Evolutionary conservation across 2,113 vertebrate species (phyloP).

Genomic region (Amazona vittata): DNA sequence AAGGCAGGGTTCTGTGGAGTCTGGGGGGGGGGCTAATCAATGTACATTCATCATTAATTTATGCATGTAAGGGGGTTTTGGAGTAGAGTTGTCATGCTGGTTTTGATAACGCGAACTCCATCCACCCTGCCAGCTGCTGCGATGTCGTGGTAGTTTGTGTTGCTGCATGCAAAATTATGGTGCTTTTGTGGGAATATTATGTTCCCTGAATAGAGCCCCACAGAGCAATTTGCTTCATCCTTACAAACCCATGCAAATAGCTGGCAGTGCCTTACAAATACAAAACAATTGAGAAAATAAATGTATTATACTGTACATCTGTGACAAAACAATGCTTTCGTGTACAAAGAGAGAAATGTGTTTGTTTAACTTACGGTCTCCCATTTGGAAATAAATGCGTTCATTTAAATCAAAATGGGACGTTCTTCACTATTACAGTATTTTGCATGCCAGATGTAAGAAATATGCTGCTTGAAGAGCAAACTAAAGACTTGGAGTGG

Average conservation of each 20-base stretch:
- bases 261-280: conserved; percentile 67
- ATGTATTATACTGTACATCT: conserved; percentile 67
- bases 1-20: neutral
- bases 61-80: conserved; percentile 32
- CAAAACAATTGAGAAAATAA: conserved; percentile 73
- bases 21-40: conserved; percentile 54
- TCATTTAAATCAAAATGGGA: conserved; percentile 71
- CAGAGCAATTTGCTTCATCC: conserved; percentile 69
- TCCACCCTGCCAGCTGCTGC: conserved; percentile 49
- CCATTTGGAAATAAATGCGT: conserved; percentile 63
- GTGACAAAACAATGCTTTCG: conserved; percentile 71
- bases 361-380: conserved; percentile 64
- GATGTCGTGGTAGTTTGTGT: conserved; percentile 50
- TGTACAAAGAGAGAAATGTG: conserved; percentile 61
- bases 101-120: conserved; percentile 32
- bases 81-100: conserved; percentile 17
- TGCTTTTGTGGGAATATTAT: conserved; percentile 71
- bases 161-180: conserved; percentile 66
- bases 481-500: neutral
- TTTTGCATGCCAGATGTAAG: conserved; percentile 61
- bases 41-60: conserved; percentile 62
- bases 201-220: conserved; percentile 65
- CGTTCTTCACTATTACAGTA: conserved; percentile 21
- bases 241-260: conserved; percentile 64
- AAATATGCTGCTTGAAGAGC: conserved; percentile 28